Conservation (phyloP, 2,113 vertebrate genomes). For the Micromys minutus region DNA sequence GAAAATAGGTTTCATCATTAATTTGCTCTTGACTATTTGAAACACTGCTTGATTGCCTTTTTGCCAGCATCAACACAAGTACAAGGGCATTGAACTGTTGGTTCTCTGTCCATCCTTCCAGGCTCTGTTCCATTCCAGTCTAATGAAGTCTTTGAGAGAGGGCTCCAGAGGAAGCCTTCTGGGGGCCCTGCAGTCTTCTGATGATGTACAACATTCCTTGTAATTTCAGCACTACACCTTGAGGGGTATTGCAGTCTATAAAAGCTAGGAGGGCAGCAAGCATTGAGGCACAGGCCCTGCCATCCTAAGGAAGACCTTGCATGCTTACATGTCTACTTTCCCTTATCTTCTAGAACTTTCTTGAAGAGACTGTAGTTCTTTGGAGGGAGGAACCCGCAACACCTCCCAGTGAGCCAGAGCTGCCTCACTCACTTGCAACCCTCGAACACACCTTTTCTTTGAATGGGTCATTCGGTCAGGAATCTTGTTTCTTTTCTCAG, state of each 20-base stretch:
- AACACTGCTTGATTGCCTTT: not conserved
- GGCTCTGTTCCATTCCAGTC: not conserved
- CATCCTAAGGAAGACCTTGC: not conserved
- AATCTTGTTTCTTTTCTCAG: not conserved
- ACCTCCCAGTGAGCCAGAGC: not conserved
- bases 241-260: not conserved
- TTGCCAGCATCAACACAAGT: not conserved
- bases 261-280: not conserved
- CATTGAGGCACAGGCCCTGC: not conserved
- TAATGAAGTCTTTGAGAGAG: not conserved
- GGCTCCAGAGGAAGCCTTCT: not conserved
- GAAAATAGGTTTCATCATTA: constrained; percentile 2
- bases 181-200: not conserved
- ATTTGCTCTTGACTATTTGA: constrained; percentile 49
- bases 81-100: not conserved
- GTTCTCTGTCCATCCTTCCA: not conserved
- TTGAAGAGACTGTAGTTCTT: not conserved
- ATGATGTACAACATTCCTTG: not conserved
- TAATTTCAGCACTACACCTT: not conserved
- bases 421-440: not conserved
- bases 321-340: not conserved
- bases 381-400: not conserved
- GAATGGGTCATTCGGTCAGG: not conserved
- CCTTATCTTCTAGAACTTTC: not conserved
- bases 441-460: not conserved